Percentiles rank a stretch among this genome's conserved stretches.
These are phyloP conservation scores for Elanoides forficatus DNA, from an alignment of 2,113 vertebrate species.

Conservation along the genomic window DNA sequence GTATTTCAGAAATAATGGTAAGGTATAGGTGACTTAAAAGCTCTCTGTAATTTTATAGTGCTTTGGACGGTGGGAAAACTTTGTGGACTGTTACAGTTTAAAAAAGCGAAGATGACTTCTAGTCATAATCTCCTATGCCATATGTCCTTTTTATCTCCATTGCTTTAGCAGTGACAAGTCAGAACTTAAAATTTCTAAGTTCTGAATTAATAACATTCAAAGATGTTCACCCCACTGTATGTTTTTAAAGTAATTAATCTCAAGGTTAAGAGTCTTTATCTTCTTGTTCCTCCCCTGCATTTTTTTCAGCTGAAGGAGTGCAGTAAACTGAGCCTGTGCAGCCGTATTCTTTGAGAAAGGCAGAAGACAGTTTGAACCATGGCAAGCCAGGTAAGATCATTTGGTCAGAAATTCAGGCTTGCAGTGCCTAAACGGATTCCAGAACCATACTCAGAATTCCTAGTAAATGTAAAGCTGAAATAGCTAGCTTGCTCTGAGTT, in stretches of 20 bases:
- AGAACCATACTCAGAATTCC: constrained; percentile 15
- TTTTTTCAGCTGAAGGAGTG: constrained; percentile 1
- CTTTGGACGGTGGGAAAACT: neutral
- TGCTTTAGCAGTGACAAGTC: neutral
- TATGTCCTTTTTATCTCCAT: neutral
- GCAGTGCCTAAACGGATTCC: constrained; percentile 14
- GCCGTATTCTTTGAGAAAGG: neutral
- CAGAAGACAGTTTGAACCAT: constrained; percentile 30
- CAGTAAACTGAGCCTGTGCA: neutral
- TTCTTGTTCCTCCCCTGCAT: neutral
- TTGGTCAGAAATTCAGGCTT: constrained; percentile 28
- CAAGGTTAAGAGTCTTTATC: neutral
- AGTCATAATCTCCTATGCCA: neutral
- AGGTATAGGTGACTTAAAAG: neutral
- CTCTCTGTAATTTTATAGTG: neutral
- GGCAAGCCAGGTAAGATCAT: constrained; percentile 68
- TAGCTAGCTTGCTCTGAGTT: constrained; percentile 50
- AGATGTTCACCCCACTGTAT: too few species aligned
- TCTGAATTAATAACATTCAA: neutral
- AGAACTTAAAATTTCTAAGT: neutral
- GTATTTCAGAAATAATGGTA: neutral
- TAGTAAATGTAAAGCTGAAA: constrained; percentile 43
- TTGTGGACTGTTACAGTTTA: neutral
- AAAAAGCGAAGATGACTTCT: neutral
- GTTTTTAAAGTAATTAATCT: neutral